Evolutionary conservation across 2,888 invertebrate genomes (phyloP), one percentile per base, ranked within the genome.

Genomic region (Rhodophaea formosa): DNA sequence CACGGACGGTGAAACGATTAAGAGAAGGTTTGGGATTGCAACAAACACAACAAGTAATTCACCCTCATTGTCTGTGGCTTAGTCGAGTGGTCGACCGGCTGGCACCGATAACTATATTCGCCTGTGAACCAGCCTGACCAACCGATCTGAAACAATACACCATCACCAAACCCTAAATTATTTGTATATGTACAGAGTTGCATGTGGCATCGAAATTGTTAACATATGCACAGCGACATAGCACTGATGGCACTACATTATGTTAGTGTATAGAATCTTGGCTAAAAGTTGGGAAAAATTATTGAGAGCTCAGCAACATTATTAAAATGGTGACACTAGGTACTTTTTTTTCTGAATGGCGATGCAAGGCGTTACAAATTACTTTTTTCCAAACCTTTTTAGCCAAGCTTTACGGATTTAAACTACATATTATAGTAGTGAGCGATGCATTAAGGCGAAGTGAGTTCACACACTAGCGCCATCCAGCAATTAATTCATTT

Each of bases 81-180:
- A 92, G 95, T 95, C 87, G 97, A 96, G 94, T 97, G 97, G 94
- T 98, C 97, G 89, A 98, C 98, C 79, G 98, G 98, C 93, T 98
- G 97, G 94, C 98, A 98, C 88, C 95, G 95, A 92, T 96, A 95
- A 93, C 95, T 97, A 95, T 98, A 98, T 88, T 96, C 96, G 86
- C 97, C 97, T 86, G 96, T 96, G 92, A 97, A 94, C 98, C 98
- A 98, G 88, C 98, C 98, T 84, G 95, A 94, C 92, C 95, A 93
- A 88, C 94, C 95, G 92, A 97, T 95, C 97, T 97, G 95, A 92
- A 95, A 95, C 91, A 92, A 91, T 82, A 88, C 71, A 77, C 86
- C 87, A 79, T 83, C 86, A 90, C 87, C 89, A 78, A 73, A 75
- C 84, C 85, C 82, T 82, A 72, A 70, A 75, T 81, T 78, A 80